Conservation (phyloP, 2,797 vertebrate species). For the Sebastes vulpes region DNA sequence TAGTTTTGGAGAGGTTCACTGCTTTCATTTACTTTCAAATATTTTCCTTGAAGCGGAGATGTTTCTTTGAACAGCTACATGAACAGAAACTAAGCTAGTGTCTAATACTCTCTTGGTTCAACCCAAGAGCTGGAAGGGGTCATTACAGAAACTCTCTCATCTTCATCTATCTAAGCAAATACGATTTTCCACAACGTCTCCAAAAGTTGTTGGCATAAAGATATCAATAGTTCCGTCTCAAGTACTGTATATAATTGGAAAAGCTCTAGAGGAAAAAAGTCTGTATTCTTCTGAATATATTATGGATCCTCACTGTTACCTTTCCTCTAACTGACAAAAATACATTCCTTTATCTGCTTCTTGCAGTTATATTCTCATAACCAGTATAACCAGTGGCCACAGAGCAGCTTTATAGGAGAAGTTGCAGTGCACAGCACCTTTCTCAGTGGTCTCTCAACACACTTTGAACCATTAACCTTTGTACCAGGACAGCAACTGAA, state of each 20-base stretch:
- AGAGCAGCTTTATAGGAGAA: constrained; percentile 11
- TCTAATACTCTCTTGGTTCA: constrained; percentile 54
- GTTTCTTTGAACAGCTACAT: constrained; percentile 48
- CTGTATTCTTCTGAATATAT: constrained; percentile 7
- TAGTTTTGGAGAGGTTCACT: constrained; percentile 4
- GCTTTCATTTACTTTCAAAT: constrained; percentile 53
- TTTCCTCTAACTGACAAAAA: neutral
- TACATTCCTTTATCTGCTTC: constrained; percentile 8
- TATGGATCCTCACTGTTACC: constrained; percentile 12
- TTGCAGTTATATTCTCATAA: constrained; percentile 16
- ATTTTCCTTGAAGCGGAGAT: constrained; percentile 31
- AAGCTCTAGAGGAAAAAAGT: constrained; percentile 12
- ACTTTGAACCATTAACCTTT: constrained; percentile 29
- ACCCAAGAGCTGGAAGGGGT: constrained; percentile 40
- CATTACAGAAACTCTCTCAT: constrained; percentile 57
- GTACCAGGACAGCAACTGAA: neutral
- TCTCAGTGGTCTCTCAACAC: constrained; percentile 4
- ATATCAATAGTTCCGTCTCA: constrained; percentile 55
- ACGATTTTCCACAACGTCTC: constrained; percentile 10
- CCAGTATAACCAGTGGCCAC: constrained; percentile 18
- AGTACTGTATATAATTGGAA: constrained; percentile 27
- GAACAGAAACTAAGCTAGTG: constrained; percentile 28
- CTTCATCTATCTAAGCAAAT: constrained; percentile 55
- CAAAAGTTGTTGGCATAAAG: constrained; percentile 30
- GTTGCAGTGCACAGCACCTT: constrained; percentile 41